Conservation (phyloP, 2,888 invertebrate genomes). For the Dicranocentrus wangi region DNA sequence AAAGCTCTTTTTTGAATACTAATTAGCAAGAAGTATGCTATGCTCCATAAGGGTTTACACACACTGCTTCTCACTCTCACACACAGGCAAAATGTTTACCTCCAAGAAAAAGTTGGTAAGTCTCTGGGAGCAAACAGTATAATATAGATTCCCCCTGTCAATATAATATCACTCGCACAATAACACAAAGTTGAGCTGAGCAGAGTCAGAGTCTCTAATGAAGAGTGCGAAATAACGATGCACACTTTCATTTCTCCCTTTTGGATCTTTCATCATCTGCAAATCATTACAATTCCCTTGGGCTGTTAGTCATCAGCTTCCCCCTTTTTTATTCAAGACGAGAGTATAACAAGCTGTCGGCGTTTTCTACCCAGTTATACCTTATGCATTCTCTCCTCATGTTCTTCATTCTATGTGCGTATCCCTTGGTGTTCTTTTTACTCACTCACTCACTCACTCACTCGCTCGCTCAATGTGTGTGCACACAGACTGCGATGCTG, state of each 20-base stretch:
- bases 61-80: neutral
- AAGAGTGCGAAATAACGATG: conserved; percentile 46
- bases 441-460: no score
- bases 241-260: conserved; percentile 33
- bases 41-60: neutral
- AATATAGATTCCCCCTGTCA: conserved; percentile 18
- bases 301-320: conserved; percentile 53
- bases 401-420: no score
- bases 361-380: no score
- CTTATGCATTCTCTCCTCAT: no score
- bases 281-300: conserved; percentile 60
- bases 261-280: conserved; percentile 53
- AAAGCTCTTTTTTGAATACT: conserved; percentile 31
- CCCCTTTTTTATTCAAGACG: neutral
- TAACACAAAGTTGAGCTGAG: conserved; percentile 36
- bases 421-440: no score
- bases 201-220: conserved; percentile 33
- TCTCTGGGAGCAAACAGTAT: neutral
- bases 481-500: conserved; percentile 3
- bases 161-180: conserved; percentile 17
- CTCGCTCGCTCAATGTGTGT: neutral
- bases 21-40: conserved; percentile 26
- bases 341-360: neutral
- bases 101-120: no score
- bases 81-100: no score